Percentiles rank a stretch among this genome's conserved stretches.
Evolutionary conservation across 2,113 vertebrate species (phyloP).

Genomic region (Apteryx owenii): DNA sequence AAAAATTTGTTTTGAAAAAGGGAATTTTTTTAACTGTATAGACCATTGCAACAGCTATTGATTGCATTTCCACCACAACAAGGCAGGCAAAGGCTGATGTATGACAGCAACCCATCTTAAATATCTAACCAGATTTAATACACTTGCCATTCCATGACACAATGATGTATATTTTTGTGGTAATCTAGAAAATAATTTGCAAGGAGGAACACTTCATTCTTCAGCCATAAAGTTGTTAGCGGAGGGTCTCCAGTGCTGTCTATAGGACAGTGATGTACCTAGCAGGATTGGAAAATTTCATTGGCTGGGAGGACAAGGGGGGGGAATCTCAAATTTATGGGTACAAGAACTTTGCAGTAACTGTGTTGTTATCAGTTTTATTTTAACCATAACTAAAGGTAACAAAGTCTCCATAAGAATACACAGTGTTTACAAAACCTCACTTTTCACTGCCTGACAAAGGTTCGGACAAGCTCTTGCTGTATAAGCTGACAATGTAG

Average conservation of each 20-base stretch:
- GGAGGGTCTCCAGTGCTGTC: not conserved
- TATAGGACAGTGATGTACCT: not conserved
- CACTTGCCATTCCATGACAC: conserved; percentile 30
- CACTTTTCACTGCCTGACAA: not conserved
- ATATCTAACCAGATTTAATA: conserved; percentile 59
- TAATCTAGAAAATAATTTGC: conserved; percentile 37
- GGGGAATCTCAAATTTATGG: not conserved
- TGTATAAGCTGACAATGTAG: not conserved
- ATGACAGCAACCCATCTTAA: conserved; percentile 20
- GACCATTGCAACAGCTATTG: not conserved
- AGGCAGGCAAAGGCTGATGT: conserved; percentile 19
- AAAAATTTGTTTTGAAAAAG: conserved; percentile 3
- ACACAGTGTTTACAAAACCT: not conserved
- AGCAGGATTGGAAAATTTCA: not conserved
- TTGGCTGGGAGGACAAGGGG: not conserved
- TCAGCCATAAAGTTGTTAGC: conserved; percentile 6
- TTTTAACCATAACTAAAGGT: conserved; percentile 27
- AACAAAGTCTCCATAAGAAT: not conserved
- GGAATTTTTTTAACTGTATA: conserved; percentile 28
- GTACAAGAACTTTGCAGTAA: not conserved
- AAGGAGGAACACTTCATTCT: conserved; percentile 24
- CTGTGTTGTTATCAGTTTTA: conserved; percentile 7
- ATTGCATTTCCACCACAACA: not conserved
- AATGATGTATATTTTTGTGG: conserved; percentile 34
- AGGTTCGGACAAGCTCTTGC: not conserved